Percentiles rank a stretch among this genome's conserved stretches.
Evolutionary conservation across 1,140 invertebrate genomes (phyloP).

Genomic region (Sinonovacula constricta): DNA sequence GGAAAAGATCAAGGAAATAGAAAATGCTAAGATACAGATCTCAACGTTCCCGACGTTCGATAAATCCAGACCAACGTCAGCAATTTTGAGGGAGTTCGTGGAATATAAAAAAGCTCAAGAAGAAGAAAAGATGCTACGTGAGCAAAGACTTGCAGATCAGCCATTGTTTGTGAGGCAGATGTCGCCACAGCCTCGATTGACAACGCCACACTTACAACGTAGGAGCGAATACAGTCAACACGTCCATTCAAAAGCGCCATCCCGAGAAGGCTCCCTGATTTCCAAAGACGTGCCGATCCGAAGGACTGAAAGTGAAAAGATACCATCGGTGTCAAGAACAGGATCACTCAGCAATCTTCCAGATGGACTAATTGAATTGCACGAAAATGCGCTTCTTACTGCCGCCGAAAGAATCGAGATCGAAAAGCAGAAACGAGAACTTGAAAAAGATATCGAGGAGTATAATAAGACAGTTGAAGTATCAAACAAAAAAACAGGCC

Average conservation of each 20-base stretch:
- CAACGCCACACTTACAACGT: conserved; percentile 11
- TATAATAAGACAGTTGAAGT: background rate
- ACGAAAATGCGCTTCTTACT: conserved; percentile 27
- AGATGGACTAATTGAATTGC: background rate
- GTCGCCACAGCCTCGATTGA: conserved; percentile 27
- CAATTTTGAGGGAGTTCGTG: conserved; percentile 33
- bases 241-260: background rate
- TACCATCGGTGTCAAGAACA: conserved; percentile 45
- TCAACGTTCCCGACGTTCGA: conserved; percentile 26
- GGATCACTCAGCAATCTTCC: conserved; percentile 23
- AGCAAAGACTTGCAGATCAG: background rate
- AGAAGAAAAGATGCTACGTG: conserved; percentile 4
- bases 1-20: conserved; percentile 28
- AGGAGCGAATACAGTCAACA: conserved; percentile 20
- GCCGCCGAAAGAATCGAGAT: conserved; percentile 35
- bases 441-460: background rate
- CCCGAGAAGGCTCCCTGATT: background rate
- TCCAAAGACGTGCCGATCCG: background rate
- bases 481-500: background rate
- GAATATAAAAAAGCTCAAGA: conserved; percentile 27
- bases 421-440: conserved; percentile 18
- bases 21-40: conserved; percentile 1
- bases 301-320: conserved; percentile 38
- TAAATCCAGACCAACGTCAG: conserved; percentile 35
- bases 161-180: conserved; percentile 31